Base-by-base conservation (phyloP, 2,888 invertebrate genomes). In the Stomorhina lunata region DNA sequence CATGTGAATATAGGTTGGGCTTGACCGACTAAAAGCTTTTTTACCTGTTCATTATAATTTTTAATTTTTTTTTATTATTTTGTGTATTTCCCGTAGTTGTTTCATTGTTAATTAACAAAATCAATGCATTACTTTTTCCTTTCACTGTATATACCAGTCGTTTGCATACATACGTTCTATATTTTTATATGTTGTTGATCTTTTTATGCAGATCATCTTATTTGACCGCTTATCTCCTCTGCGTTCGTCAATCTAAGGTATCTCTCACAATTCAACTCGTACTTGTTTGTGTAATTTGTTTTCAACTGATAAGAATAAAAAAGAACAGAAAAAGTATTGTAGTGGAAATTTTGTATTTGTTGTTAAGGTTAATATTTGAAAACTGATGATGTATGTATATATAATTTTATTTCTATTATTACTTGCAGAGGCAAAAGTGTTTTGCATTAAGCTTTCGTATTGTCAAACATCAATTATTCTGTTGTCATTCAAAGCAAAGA, bases 291-390 rank as follows among this genome's bases (percentile, higher is more conserved):
- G 37, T 32, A 53, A 53, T 61, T 59, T 72, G 25, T 40, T 79
- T 68, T 34, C 17, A 59, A 66, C 12, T 50, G 79, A 80, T 80
- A 80, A 80, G 59, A 48, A 27, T 1, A n/a, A 43, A n/a, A n/a
- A 40, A 4, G n/a, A n/a, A n/a, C n/a, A n/a, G n/a, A n/a, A n/a
- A n/a, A n/a, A n/a, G 29, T 76, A 50, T 37, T 76, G 75, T 48
- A 17, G 59, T 76, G 40, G 57, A 59, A 57, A 48, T 43, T 45
- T 66, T 37, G 45, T 32, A 71, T 40, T 61, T 48, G 48, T 61
- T 69, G 50, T 77, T 69, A 77, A 77, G 59, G 59, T 53, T 69
- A 40, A 61, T n/a, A n/a, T 29, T 50, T 50, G 37, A 27, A 61
- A 68, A 20, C 32, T 63, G 12, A 12, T 15, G 32, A 43, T 27